Conservation (phyloP, 2,797 vertebrate species). For the Coranthus polyacanthus region DNA sequence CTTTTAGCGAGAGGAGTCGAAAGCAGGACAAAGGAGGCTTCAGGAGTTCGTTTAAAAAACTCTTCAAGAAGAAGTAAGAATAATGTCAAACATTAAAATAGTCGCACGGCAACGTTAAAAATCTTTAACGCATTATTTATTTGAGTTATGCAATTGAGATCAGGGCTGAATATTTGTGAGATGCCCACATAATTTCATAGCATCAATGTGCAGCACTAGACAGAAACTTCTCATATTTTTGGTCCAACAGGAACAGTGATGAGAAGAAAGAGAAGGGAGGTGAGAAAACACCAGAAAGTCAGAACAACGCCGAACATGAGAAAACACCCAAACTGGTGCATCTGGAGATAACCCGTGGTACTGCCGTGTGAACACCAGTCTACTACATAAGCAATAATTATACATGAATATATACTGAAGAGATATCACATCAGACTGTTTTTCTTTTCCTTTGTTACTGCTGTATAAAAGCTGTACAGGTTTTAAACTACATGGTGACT, state of each 20-base stretch:
- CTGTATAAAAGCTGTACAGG: constrained; percentile 50
- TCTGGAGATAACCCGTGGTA: constrained; percentile 87
- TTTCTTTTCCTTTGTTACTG: constrained; percentile 8
- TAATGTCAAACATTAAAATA: background rate
- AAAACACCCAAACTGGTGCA: constrained; percentile 82
- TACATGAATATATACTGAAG: background rate
- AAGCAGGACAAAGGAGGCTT: constrained; percentile 97
- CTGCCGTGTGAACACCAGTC: constrained; percentile 85
- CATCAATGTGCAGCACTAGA: too few relatives aligned
- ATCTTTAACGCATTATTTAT: too few relatives aligned
- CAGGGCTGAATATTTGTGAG: too few relatives aligned
- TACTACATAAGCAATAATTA: constrained; percentile 1
- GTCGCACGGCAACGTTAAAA: too few relatives aligned
- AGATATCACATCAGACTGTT: background rate
- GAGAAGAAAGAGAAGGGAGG: constrained; percentile 89
- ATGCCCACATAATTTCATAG: too few relatives aligned
- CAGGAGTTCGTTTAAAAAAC: constrained; percentile 97
- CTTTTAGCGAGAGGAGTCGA: constrained; percentile 92
- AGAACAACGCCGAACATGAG: constrained; percentile 84
- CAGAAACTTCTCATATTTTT: background rate
- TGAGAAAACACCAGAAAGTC: constrained; percentile 84
- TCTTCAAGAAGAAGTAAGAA: constrained; percentile 98
- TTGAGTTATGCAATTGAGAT: too few relatives aligned
- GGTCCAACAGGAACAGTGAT: constrained; percentile 81
- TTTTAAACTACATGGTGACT: background rate